Evolutionary conservation across 2,888 invertebrate species (phyloP).

Genomic region (Fissipunctia ypsillon): DNA sequence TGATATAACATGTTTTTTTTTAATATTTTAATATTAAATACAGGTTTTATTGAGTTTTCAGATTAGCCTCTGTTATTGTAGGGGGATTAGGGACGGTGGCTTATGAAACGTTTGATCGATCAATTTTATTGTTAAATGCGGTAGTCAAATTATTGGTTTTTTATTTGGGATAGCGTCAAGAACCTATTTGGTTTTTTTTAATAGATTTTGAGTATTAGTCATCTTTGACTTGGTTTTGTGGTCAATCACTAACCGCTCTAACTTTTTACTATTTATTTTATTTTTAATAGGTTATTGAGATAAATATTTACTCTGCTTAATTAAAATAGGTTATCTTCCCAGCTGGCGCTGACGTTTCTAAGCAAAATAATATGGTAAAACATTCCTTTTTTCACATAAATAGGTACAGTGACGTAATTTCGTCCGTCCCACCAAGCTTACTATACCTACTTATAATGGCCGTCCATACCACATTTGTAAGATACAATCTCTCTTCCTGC

Average conservation of each 20-base stretch:
- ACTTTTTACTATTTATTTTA: neutral
- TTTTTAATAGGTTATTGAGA: neutral
- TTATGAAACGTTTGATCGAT: constrained; percentile 38
- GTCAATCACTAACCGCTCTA: neutral
- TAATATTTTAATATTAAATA: constrained; percentile 56
- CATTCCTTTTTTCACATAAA: neutral
- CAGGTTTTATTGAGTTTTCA: constrained; percentile 56
- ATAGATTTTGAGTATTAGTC: constrained; percentile 7
- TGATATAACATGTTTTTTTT: constrained; percentile 62
- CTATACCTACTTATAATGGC: constrained; percentile 38
- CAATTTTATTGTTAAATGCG: constrained; percentile 32
- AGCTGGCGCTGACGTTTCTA: neutral
- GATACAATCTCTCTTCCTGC: constrained; percentile 69
- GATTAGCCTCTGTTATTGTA: constrained; percentile 43
- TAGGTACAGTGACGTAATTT: constrained; percentile 24
- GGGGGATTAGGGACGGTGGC: constrained; percentile 20
- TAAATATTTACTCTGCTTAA: too few species aligned
- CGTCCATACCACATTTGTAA: constrained; percentile 61
- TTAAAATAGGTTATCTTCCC: neutral
- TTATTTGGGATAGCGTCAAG: constrained; percentile 13
- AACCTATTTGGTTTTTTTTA: constrained; percentile 8
- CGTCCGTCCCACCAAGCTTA: neutral
- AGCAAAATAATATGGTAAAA: neutral
- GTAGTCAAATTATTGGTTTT: constrained; percentile 30
- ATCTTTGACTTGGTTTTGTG: neutral